phyloP scores from a whole-genome alignment of 2,888 invertebrate genomes.

The Erebia epiphron region DNA sequence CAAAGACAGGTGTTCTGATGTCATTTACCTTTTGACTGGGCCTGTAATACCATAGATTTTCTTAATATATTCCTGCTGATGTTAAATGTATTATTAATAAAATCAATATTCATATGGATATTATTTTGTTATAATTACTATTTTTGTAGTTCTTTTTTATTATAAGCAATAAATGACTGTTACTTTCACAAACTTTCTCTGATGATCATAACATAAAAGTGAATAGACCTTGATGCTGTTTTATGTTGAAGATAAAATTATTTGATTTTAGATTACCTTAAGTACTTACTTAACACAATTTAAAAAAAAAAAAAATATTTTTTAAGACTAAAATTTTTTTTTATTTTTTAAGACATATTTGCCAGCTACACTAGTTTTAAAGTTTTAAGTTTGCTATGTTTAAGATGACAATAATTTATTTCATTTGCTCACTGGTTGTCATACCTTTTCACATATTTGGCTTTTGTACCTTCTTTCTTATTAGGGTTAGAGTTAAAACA shows the following conservation, averaged over 20 bases:
- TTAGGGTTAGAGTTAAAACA: too few relatives aligned
- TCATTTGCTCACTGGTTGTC: too few relatives aligned
- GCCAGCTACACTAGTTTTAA: too few relatives aligned
- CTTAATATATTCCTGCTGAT: conserved; percentile 52
- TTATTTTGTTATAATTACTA: conserved; percentile 35
- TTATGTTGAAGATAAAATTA: background rate
- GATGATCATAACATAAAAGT: conserved; percentile 30
- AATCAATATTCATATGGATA: conserved; percentile 15
- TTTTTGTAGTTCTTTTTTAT: conserved; percentile 42
- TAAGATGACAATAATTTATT: too few relatives aligned
- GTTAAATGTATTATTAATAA: conserved; percentile 29
- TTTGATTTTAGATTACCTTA: background rate
- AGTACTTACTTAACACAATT: background rate
- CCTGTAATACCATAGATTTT: conserved; percentile 62
- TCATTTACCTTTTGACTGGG: conserved; percentile 77
- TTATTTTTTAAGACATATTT: too few relatives aligned
- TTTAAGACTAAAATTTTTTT: too few relatives aligned
- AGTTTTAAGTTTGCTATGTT: too few relatives aligned
- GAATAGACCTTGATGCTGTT: conserved; percentile 14
- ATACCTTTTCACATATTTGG: too few relatives aligned
- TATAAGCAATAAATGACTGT: conserved; percentile 33
- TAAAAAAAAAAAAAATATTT: background rate
- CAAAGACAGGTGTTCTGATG: conserved; percentile 77
- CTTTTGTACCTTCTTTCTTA: too few relatives aligned
- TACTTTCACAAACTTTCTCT: conserved; percentile 78